These are phyloP conservation scores for Hesperophylax magnus DNA, from an alignment of 1,140 invertebrate genomes.

Conservation along the genomic window DNA sequence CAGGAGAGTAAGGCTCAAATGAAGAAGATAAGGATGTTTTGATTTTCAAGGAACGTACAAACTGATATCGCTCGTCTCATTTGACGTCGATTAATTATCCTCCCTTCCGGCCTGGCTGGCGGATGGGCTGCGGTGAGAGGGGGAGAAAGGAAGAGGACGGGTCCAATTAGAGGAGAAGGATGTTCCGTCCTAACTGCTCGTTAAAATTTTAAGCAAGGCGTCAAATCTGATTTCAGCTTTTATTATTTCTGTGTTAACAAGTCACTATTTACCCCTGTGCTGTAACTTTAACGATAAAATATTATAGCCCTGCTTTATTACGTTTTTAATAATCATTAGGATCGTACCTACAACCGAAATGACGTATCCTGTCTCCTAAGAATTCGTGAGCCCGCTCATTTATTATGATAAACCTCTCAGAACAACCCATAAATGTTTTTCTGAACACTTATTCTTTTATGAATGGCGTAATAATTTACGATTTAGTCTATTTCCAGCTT, in stretches of 20 bases:
- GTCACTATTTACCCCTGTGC: neutral
- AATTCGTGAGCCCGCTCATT: neutral
- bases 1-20: neutral
- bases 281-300: slow-evolving; percentile 1
- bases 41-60: slow-evolving; percentile 18
- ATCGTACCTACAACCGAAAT: neutral
- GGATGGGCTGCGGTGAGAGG: neutral
- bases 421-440: neutral
- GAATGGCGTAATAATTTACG: too few species aligned
- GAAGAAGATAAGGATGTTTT: slow-evolving; percentile 23
- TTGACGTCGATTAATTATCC: slow-evolving; percentile 36
- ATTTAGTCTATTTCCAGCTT: too few species aligned
- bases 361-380: neutral
- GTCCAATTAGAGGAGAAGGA: slow-evolving; percentile 15
- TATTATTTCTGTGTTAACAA: slow-evolving; percentile 37
- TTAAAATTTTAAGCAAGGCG: slow-evolving; percentile 36
- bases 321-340: slow-evolving; percentile 18
- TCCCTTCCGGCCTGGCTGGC: neutral
- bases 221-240: slow-evolving; percentile 31
- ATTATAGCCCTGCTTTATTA: slow-evolving; percentile 7
- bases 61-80: slow-evolving; percentile 34
- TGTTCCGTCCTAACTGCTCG: slow-evolving; percentile 15
- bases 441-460: neutral
- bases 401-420: slow-evolving; percentile 13
- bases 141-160: neutral